Evolutionary conservation across 2,797 vertebrate species (phyloP).

Genomic region (Notolepis coatsorum): DNA sequence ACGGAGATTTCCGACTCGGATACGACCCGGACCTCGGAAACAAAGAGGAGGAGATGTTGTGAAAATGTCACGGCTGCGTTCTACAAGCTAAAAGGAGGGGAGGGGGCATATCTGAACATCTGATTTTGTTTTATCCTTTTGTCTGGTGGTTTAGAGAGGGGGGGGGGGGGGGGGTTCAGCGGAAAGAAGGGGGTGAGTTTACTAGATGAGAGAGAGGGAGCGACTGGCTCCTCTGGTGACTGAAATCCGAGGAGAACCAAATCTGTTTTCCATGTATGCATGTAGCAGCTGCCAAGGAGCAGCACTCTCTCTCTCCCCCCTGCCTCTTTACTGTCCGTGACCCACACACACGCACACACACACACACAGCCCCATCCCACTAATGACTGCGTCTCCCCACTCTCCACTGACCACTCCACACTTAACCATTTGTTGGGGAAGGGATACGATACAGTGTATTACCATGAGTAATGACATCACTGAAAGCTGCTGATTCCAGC

Average conservation of each 20-base stretch:
- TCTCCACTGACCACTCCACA: slow-evolving; percentile 52
- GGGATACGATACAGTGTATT: slow-evolving; percentile 41
- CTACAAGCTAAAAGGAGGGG: slow-evolving; percentile 32
- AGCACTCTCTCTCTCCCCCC: slow-evolving; percentile 32
- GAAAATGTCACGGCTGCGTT: slow-evolving; percentile 36
- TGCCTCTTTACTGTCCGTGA: slow-evolving; percentile 67
- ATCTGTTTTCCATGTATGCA: slow-evolving; percentile 81
- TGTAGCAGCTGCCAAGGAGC: slow-evolving; percentile 79
- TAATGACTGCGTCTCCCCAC: slow-evolving; percentile 69
- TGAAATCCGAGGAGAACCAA: slow-evolving; percentile 80
- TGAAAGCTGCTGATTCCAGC: slow-evolving; percentile 52
- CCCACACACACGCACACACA: too few species aligned
- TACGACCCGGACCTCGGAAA: slow-evolving; percentile 18
- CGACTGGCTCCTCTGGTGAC: slow-evolving; percentile 66
- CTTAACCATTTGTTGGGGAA: slow-evolving; percentile 60
- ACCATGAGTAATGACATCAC: slow-evolving; percentile 62
- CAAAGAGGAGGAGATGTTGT: slow-evolving; percentile 1
- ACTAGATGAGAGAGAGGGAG: slow-evolving; percentile 53
- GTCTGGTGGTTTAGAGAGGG: slow-evolving; percentile 44
- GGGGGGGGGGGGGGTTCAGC: neutral
- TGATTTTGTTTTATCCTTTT: slow-evolving; percentile 75
- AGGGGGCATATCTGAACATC: slow-evolving; percentile 60
- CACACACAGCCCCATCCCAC: slow-evolving; percentile 2
- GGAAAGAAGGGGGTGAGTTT: slow-evolving; percentile 1
- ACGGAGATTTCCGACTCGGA: slow-evolving; percentile 48